phyloP scores from a whole-genome alignment of 2,113 vertebrate genomes.

The Callopanchax toddi region DNA sequence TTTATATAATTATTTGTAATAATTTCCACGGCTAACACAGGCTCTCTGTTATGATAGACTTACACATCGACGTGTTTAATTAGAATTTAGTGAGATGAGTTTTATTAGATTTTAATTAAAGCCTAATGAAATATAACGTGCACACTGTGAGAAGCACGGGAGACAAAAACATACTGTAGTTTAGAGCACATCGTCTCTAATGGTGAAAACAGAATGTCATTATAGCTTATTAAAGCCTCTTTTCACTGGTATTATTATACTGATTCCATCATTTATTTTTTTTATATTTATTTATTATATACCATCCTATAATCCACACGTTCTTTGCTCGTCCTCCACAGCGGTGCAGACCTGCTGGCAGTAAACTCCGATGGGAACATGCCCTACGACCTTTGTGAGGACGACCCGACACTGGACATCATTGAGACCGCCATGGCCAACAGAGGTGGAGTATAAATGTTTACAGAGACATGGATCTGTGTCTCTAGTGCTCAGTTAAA shows the following conservation, averaged over 20 bases:
- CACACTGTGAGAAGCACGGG: not conserved
- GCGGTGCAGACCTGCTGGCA: conserved; percentile 91
- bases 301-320: no score
- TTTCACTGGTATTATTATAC: no score
- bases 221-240: no score
- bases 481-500: not conserved
- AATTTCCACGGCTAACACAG: not conserved
- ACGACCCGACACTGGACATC: conserved; percentile 95
- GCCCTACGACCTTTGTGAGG: conserved; percentile 98
- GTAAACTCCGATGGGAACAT: conserved; percentile 98
- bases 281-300: no score
- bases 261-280: no score
- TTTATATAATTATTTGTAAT: no score
- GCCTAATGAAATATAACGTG: conserved; percentile 23
- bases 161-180: not conserved
- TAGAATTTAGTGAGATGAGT: conserved; percentile 16
- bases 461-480: not conserved
- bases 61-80: conserved; percentile 13
- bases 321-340: conserved; percentile 61
- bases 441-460: conserved; percentile 82
- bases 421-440: conserved; percentile 98
- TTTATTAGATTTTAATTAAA: conserved; percentile 28
- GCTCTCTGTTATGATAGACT: conserved; percentile 6
- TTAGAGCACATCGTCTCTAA: no score
- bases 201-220: no score